Conservation (phyloP, 2,888 invertebrate species). For the Malthinus flaveolus region DNA sequence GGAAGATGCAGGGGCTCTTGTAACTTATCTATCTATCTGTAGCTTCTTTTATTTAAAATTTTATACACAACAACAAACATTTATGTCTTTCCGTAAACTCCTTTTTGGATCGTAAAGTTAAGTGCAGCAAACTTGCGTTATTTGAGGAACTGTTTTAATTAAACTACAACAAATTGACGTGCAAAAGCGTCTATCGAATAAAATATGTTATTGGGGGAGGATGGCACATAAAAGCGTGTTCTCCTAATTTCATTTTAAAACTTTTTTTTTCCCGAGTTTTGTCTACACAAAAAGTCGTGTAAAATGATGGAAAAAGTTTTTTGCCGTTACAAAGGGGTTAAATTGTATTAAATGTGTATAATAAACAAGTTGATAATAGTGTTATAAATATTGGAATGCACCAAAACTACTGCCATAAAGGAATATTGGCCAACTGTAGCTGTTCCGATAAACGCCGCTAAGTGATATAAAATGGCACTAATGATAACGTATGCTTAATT, state of each 20-base stretch:
- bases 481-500: constrained; percentile 30
- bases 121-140: constrained; percentile 28
- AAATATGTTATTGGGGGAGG: constrained; percentile 20
- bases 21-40: constrained; percentile 18
- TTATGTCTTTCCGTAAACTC: constrained; percentile 15
- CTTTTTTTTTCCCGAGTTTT: too few relatives aligned
- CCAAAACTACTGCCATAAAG: constrained; percentile 19
- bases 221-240: too few relatives aligned
- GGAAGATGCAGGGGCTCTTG: background rate
- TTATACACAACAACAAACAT: constrained; percentile 18
- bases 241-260: too few relatives aligned
- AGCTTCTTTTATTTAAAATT: constrained; percentile 7
- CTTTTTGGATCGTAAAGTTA: constrained; percentile 24
- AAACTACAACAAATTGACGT: constrained; percentile 25
- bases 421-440: constrained; percentile 29
- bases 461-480: constrained; percentile 28
- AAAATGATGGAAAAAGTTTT: too few relatives aligned
- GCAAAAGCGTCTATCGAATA: constrained; percentile 25
- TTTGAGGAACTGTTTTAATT: constrained; percentile 25
- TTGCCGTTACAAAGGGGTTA: too few relatives aligned
- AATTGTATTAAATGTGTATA: background rate
- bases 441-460: constrained; percentile 24
- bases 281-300: too few relatives aligned
- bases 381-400: constrained; percentile 20
- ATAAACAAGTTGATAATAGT: constrained; percentile 18